Evolutionary conservation across 2,113 vertebrate species (phyloP).

Genomic region (Motacilla tschutschensis): DNA sequence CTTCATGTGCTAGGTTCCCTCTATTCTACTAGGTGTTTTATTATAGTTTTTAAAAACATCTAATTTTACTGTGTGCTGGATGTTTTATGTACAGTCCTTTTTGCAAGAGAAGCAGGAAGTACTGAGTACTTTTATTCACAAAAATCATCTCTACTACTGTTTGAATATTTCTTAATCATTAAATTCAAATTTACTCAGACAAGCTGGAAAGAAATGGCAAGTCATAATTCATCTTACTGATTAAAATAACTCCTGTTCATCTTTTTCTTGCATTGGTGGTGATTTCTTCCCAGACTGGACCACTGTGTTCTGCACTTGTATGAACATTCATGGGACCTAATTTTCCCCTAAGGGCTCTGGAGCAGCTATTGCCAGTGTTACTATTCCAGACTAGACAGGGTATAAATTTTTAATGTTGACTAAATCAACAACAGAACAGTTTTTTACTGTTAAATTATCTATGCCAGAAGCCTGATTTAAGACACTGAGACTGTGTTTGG

Average conservation of each 20-base stretch:
- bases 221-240: background rate
- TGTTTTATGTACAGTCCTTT: background rate
- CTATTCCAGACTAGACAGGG: background rate
- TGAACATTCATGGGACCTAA: accelerated
- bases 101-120: background rate
- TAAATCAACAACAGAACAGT: background rate
- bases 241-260: background rate
- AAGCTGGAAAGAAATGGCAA: background rate
- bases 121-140: background rate
- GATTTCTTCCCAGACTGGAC: background rate
- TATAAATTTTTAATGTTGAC: background rate
- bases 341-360: background rate
- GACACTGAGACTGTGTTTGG: background rate
- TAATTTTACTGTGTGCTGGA: accelerated
- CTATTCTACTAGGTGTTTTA: background rate
- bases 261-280: background rate
- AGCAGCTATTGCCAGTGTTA: background rate
- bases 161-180: background rate
- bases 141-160: background rate
- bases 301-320: background rate
- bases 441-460: background rate
- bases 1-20: background rate
- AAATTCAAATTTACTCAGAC: background rate
- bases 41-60: background rate
- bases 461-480: background rate